These are phyloP conservation scores for Amazona vittata DNA, from an alignment of 2,113 vertebrate species.

Conservation along the genomic window DNA sequence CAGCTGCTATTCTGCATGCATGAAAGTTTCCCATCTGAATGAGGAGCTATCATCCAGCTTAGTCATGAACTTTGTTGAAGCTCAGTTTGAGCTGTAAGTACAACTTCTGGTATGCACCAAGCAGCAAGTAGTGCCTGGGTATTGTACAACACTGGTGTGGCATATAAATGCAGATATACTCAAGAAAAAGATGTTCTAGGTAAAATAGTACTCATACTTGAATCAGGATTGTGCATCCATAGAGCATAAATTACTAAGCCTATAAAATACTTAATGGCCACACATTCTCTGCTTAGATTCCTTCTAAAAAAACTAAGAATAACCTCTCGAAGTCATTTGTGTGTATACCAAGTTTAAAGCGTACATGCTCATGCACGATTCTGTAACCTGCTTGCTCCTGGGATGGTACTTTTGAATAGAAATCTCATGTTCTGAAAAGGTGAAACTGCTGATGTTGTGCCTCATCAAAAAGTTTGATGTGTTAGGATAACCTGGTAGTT, in stretches of 20 bases:
- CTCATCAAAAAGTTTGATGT: not conserved
- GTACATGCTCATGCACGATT: fast-evolving
- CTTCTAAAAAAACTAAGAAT: not conserved
- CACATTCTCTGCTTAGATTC: not conserved
- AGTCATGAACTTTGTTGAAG: not conserved
- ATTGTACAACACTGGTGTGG: not conserved
- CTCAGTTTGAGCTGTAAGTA: constrained; percentile 39
- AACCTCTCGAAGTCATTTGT: not conserved
- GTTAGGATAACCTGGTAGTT: not conserved
- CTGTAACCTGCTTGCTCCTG: not conserved
- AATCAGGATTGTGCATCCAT: not conserved
- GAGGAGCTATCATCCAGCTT: not conserved
- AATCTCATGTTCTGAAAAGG: not conserved
- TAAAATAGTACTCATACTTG: not conserved
- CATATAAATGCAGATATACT: not conserved
- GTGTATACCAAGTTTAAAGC: not conserved
- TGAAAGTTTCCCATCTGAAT: not conserved
- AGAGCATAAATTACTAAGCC: not conserved
- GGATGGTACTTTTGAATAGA: not conserved
- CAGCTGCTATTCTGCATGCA: not conserved
- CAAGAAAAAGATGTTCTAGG: not conserved
- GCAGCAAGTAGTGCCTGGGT: not conserved
- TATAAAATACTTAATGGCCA: not conserved
- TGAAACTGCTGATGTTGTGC: not conserved
- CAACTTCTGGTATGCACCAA: not conserved